Evolutionary conservation across 2,888 invertebrate species (phyloP), one percentile per base, ranked within the genome.

Genomic region (Sepioteuthis lessoniana): DNA sequence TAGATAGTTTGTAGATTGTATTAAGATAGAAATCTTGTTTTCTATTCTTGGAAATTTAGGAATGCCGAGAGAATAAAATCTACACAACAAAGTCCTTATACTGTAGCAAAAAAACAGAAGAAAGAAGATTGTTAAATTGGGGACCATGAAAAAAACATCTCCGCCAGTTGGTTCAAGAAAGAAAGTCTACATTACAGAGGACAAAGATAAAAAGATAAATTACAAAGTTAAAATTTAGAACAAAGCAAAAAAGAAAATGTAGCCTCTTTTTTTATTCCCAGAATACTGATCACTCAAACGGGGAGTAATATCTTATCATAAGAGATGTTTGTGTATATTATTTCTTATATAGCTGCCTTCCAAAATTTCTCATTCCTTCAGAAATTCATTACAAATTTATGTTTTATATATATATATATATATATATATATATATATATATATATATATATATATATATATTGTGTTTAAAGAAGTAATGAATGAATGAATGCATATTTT

Each of bases 381-480:
- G 76, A 76, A 76, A 76, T 76, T 76, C 76, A 76, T n/a, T 76
- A 76, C n/a, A 76, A 76, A 76, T 76, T 76, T 76, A 31, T 76
- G 21, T 55, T 21, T 25, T 2, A 55, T 35, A 76, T 76, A 16
- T 19, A 35, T 76, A n/a, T 76, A 35, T 19, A 19, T 76, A 13
- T 76, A 76, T 19, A 76, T 76, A 35, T 76, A 35, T n/a, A 76
- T 21, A 25, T 19, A 55, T 55, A 28, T 19, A 25, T 55, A 21
- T 55, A 28, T 55, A 42, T 55, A 21, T 55, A 55, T 21, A 25
- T 19, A 55, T 55, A 28, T 19, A 25, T 55, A 21, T 55, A 28
- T 55, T 21, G 42, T 42, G 7, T 42, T 3, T 42, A 42, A 42
- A 42, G 42, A 42, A 42, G 42, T 42, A 42, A 42, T 42, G 42